Base-by-base conservation (phyloP, 2,888 invertebrate species). In the Tenthredo mesomela region DNA sequence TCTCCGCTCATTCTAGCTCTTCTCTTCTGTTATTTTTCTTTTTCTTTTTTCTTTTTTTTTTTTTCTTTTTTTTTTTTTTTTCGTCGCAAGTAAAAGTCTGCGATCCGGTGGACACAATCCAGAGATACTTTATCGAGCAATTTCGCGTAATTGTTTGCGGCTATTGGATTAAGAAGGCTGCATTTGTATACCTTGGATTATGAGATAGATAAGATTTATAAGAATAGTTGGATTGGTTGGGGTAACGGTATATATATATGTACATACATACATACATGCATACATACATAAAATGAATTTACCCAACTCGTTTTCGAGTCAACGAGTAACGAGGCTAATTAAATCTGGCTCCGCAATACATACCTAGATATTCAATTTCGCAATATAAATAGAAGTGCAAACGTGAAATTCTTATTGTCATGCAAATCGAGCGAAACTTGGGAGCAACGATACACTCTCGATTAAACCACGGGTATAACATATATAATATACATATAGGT, bases 391-490 rank as follows among this genome's bases (percentile, higher is more conserved):
- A 43, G 73, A 43, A 47, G 10, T 21, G 43, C 40, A 29, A 21
- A 73, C 25, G 54, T 58, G 80, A 80, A 80, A 80, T 80, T 80
- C 58, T 80, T 80, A 80, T 80, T 61, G 58, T 80, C 58, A 80
- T 80, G 80, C 58, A 80, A 80, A 80, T 80, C n/a, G 47, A 54
- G 40, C 33, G 37, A 61, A 40, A 18, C 80, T 37, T 37, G 80
- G n/a, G 58, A 80, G 40, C n/a, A 61, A 61, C 80, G 80, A 80
- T 61, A 80, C 37, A 80, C 37, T 61, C 50, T 21, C 80, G 40
- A 80, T 80, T 80, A 80, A 80, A 15, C 58, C 37, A 21, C 29
- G 25, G n/a, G 18, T 33, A 33, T 15, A 67, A 37, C n/a, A 33
- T 4, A 33, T 4, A 33, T 4, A 29, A 37, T n/a, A 37, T n/a